A percentile compares a stretch with the other conserved stretches of the same genome.
These are phyloP conservation scores for Nothura maculosa DNA, from an alignment of 2,797 vertebrate species.

Conservation along the genomic window DNA sequence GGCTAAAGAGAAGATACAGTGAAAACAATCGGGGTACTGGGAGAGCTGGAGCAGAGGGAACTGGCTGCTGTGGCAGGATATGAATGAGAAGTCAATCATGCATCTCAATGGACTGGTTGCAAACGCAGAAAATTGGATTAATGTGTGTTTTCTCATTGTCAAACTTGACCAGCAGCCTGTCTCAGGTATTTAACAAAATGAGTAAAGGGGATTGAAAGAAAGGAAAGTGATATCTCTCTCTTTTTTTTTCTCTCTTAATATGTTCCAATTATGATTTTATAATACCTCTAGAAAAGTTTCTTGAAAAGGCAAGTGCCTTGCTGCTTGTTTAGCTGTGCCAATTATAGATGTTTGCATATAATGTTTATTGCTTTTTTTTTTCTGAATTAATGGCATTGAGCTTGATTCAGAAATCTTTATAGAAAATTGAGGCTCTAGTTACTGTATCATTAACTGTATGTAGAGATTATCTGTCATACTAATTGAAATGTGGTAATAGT, in stretches of 20 bases:
- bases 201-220: background rate
- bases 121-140: conserved; percentile 31
- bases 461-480: background rate
- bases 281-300: background rate
- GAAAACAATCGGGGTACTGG: conserved; percentile 22
- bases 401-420: background rate
- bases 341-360: background rate
- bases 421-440: background rate
- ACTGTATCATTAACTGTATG: background rate
- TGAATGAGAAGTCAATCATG: conserved; percentile 44
- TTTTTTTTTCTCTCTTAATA: background rate
- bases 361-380: background rate
- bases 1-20: conserved; percentile 12
- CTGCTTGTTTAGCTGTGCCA: background rate
- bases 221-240: background rate
- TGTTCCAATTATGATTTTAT: background rate
- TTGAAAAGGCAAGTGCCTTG: background rate
- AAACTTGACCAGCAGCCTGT: background rate
- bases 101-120: background rate
- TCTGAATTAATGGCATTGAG: background rate
- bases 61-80: conserved; percentile 30
- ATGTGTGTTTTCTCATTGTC: background rate
- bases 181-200: background rate
- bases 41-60: conserved; percentile 3
- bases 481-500: background rate